phyloP scores from a whole-genome alignment of 2,113 vertebrate genomes.

The Dolichallabes microphthalmus region DNA sequence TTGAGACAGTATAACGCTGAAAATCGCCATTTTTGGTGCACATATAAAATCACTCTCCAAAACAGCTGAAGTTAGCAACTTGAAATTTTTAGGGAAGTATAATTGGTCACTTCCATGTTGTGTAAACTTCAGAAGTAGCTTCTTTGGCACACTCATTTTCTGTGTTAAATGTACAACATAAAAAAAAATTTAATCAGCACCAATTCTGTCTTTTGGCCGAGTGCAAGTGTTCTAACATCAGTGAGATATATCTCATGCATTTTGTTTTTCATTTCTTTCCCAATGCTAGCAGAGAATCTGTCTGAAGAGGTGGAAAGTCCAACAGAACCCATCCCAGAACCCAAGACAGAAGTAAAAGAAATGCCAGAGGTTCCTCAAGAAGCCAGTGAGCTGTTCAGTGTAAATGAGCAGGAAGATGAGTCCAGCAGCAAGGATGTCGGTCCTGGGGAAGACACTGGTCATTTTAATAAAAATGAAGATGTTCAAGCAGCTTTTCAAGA shows the following conservation, averaged over 20 bases:
- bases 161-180: too few species aligned
- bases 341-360: slow-evolving; percentile 13
- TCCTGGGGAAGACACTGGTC: slow-evolving; percentile 64
- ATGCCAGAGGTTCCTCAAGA: slow-evolving; percentile 30
- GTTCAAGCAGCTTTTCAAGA: slow-evolving; percentile 56
- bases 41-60: too few species aligned
- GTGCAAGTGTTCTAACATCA: background rate
- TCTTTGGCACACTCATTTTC: too few species aligned
- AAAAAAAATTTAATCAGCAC: too few species aligned
- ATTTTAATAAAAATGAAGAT: slow-evolving; percentile 71
- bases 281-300: background rate
- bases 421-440: slow-evolving; percentile 52
- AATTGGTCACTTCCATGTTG: too few species aligned
- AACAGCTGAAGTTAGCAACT: too few species aligned
- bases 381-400: slow-evolving; percentile 18
- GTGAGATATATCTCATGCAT: background rate
- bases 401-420: slow-evolving; percentile 30
- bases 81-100: too few species aligned
- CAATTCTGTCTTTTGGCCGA: too few species aligned
- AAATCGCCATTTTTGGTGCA: too few species aligned
- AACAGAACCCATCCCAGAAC: slow-evolving; percentile 7
- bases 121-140: too few species aligned
- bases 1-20: too few species aligned
- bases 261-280: background rate
- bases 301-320: slow-evolving; percentile 33